These are phyloP conservation scores for Ochropacha duplaris DNA, from an alignment of 2,888 invertebrate genomes.

Conservation along the genomic window DNA sequence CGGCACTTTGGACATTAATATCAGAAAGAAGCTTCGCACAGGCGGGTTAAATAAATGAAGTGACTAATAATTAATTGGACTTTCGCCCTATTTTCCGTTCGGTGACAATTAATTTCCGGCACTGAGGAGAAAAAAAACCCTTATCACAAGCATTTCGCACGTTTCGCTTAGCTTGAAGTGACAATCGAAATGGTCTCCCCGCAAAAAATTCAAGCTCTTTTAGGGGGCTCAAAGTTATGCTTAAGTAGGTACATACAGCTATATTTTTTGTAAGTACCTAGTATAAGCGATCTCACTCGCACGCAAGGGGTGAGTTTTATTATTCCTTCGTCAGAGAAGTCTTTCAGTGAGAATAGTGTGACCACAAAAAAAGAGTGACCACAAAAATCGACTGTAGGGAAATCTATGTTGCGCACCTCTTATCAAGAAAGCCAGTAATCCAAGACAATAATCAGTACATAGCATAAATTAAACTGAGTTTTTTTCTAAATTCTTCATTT, in stretches of 20 bases:
- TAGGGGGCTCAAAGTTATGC: conserved; percentile 1
- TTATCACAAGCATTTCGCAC: conserved; percentile 76
- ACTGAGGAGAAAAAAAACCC: conserved; percentile 77
- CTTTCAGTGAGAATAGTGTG: background rate
- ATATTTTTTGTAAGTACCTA: background rate
- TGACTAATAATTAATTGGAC: conserved; percentile 83
- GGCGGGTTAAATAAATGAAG: conserved; percentile 81
- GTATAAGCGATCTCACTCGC: background rate
- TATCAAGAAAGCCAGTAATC: background rate
- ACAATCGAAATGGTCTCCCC: conserved; percentile 60
- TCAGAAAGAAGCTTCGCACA: conserved; percentile 68
- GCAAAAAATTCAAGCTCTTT: conserved; percentile 38
- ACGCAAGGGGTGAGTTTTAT: background rate
- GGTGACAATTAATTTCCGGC: conserved; percentile 82
- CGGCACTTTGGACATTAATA: conserved; percentile 72
- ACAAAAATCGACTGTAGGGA: background rate
- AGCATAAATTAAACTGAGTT: too few species aligned
- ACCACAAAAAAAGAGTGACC: background rate
- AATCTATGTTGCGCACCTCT: background rate
- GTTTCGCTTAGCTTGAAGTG: conserved; percentile 64
- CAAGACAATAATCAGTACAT: background rate
- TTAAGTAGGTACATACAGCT: conserved; percentile 17
- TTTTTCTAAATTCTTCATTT: too few species aligned
- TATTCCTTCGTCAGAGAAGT: background rate
- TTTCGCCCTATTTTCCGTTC: conserved; percentile 82